phyloP scores from a whole-genome alignment of 2,888 invertebrate genomes.

The Thelaira solivaga region DNA sequence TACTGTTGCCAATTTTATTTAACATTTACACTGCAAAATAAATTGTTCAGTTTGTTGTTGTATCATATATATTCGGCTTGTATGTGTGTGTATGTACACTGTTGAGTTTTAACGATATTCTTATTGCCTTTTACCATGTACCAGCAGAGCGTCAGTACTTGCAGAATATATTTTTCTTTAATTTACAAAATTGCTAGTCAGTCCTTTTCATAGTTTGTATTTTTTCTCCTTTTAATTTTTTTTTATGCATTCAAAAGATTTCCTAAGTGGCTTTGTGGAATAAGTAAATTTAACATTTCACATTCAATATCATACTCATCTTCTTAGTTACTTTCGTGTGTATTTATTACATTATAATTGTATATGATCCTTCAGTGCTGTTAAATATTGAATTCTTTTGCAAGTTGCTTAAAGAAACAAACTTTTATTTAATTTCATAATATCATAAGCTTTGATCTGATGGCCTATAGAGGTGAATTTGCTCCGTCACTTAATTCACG shows the following conservation, averaged over 20 bases:
- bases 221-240: not conserved
- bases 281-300: slow-evolving; percentile 42
- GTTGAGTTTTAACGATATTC: slow-evolving; percentile 8
- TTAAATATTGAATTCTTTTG: slow-evolving; percentile 1
- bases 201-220: slow-evolving; percentile 32
- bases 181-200: slow-evolving; percentile 39
- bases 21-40: slow-evolving; percentile 8
- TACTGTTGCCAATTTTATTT: slow-evolving; percentile 52
- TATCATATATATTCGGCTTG: not conserved
- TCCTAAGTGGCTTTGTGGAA: slow-evolving; percentile 46
- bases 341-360: slow-evolving; percentile 39
- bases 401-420: not conserved
- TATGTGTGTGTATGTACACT: not conserved
- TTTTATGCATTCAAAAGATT: slow-evolving; percentile 35
- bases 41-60: not conserved
- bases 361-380: not conserved
- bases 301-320: slow-evolving; percentile 47
- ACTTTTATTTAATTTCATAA: no score
- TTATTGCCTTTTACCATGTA: not conserved
- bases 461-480: no score
- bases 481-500: no score
- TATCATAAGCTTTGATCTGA: no score
- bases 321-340: slow-evolving; percentile 24
- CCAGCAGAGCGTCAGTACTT: not conserved
- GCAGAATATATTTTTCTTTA: no score